phyloP scores from a whole-genome alignment of 2,888 invertebrate genomes.

The Phortica magna region DNA sequence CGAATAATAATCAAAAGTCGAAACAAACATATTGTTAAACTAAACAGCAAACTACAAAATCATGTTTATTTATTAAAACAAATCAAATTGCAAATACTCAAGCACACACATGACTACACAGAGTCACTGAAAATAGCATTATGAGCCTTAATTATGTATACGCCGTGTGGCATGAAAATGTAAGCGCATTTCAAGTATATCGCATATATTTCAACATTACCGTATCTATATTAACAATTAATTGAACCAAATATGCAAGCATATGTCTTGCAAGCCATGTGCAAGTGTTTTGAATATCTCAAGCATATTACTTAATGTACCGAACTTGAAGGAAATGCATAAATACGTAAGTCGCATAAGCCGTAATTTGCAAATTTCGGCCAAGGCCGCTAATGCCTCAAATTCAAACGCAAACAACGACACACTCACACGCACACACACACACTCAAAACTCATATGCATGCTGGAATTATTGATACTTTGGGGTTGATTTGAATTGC shows the following conservation, averaged over 20 bases:
- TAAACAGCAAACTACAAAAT: neutral
- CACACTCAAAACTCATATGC: neutral
- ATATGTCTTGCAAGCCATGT: neutral
- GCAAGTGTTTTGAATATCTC: no score
- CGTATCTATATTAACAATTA: neutral
- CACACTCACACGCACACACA: neutral
- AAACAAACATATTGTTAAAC: neutral
- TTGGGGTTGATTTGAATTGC: no score
- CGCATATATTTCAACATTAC: neutral
- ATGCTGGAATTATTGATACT: no score
- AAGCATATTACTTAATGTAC: neutral
- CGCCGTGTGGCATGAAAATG: neutral
- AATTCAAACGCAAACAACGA: neutral
- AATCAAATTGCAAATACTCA: neutral
- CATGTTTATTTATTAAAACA: constrained; percentile 1
- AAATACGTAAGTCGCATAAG: neutral
- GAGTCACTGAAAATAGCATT: neutral
- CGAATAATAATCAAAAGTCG: neutral
- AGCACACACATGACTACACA: neutral
- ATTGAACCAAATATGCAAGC: neutral
- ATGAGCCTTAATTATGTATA: neutral
- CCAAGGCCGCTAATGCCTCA: neutral
- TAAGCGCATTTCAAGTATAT: neutral
- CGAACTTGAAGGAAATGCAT: no score
- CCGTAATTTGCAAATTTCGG: neutral